Base-by-base conservation (phyloP, 1,140 invertebrate species). In the Proales similis region DNA sequence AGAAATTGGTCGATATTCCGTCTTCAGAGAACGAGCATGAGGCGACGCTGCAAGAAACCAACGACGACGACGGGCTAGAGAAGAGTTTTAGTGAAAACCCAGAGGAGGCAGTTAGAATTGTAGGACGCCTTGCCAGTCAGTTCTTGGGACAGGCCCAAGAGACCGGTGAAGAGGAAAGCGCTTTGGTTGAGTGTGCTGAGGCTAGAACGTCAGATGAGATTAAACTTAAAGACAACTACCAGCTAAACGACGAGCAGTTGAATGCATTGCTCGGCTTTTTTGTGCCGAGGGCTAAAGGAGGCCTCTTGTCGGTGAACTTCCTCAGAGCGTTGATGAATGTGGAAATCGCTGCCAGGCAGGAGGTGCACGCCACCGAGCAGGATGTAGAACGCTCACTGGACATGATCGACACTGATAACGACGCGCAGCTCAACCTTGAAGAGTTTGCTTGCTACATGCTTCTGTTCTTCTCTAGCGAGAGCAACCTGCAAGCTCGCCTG, bases 381-480 rank as follows among this genome's bases (percentile, higher is more conserved):
- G 51, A 57, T 24, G 38, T 57, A 26, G 36, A 42, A 14, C 39
- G 51, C 17, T 36, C 51, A 12, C 19, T 57, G 14, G 51, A 57
- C 7, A 29, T 29, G 19, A 27, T 57, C 11, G 51, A 57, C 26
- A 42, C 39, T 29, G 29, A 57, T 24, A 57, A 57, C 39, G 51
- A 57, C 19, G 51, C 39, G 14, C 39, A 43, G 20, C 17, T 57
- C 12, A 57, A 36, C 27, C 45, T 57, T 57, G 51, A 57, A 7
- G 51, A 57, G 19, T 39, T 57, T 36, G 17, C 45, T 26, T 17
- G 32, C 19, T 42, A 42, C 24, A 29, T 57, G n/a, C 30, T 57
- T 27, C 22, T 57, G 9, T 57, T 57, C 30, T 57, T 57, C n/a
- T 57, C 51, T 1, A 57, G 51, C 32, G 45, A 57, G 27, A 43